A percentile compares a stretch with the other conserved stretches of the same genome.
Conservation (phyloP, 2,888 invertebrate species). For the Stenchaetothrips biformis region DNA sequence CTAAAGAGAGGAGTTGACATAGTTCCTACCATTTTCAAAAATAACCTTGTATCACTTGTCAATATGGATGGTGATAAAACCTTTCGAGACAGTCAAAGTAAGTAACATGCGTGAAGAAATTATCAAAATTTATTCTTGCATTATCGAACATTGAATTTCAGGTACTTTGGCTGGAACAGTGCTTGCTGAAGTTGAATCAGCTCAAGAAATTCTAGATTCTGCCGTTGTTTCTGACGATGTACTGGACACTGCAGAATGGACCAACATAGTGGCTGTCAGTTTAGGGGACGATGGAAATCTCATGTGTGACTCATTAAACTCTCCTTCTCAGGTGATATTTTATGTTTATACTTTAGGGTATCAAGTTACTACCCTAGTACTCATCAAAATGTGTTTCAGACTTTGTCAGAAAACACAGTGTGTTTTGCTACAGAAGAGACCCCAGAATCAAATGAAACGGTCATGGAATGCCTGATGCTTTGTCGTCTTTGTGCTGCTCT, state of each 20-base stretch:
- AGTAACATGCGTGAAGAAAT: background rate
- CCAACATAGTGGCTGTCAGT: background rate
- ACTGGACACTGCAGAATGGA: background rate
- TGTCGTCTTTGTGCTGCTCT: slow-evolving; percentile 15
- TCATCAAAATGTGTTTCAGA: background rate
- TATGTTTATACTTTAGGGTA: background rate
- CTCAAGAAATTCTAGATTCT: background rate
- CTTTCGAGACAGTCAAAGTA: slow-evolving; percentile 12
- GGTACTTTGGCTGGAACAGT: background rate
- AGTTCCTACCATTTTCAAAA: slow-evolving; percentile 11
- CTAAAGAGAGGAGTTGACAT: background rate
- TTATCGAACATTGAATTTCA: background rate
- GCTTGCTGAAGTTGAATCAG: background rate
- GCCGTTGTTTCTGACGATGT: slow-evolving; percentile 1
- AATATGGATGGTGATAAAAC: background rate
- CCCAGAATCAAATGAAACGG: background rate
- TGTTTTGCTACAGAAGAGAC: background rate
- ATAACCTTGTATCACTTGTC: background rate
- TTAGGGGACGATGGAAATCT: background rate
- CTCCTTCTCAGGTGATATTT: background rate
- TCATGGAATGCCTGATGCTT: slow-evolving; percentile 2
- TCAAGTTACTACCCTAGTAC: background rate
- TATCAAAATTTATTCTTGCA: background rate
- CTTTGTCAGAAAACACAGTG: background rate
- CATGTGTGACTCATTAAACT: background rate